phyloP scores from a whole-genome alignment of 2,113 vertebrate genomes.

The Delphinus delphis region DNA sequence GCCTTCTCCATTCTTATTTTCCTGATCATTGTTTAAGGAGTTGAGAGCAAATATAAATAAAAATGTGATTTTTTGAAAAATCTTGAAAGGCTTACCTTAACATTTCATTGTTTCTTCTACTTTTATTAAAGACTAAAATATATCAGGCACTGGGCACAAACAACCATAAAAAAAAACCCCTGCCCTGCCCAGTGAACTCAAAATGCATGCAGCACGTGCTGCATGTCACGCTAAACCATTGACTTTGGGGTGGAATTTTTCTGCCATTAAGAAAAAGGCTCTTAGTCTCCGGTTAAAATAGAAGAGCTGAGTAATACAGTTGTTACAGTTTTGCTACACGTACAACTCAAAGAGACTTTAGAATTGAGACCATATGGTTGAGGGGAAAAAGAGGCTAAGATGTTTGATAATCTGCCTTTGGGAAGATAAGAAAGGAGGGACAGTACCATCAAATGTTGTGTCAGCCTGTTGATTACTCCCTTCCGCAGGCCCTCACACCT shows the following conservation, averaged over 20 bases:
- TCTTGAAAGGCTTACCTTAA: background rate
- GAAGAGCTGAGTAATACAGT: background rate
- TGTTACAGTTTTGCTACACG: background rate
- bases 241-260: background rate
- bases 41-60: background rate
- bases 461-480: accelerated
- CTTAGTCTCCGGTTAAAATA: background rate
- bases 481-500: background rate
- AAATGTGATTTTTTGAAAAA: background rate
- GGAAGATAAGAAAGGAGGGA: too few relatives aligned
- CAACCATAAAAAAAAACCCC: background rate
- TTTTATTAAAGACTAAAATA: background rate
- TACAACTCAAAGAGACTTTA: background rate
- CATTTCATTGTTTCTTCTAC: background rate
- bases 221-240: background rate
- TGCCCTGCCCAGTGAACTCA: accelerated
- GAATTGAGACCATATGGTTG: background rate
- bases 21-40: constrained; percentile 31
- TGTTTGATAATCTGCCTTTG: background rate
- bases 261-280: background rate
- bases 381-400: background rate
- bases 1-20: background rate
- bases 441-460: too few relatives aligned
- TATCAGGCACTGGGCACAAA: background rate
- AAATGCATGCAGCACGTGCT: background rate